Conservation (phyloP, 1,140 invertebrate species). For the Hesperophylax magnus region DNA sequence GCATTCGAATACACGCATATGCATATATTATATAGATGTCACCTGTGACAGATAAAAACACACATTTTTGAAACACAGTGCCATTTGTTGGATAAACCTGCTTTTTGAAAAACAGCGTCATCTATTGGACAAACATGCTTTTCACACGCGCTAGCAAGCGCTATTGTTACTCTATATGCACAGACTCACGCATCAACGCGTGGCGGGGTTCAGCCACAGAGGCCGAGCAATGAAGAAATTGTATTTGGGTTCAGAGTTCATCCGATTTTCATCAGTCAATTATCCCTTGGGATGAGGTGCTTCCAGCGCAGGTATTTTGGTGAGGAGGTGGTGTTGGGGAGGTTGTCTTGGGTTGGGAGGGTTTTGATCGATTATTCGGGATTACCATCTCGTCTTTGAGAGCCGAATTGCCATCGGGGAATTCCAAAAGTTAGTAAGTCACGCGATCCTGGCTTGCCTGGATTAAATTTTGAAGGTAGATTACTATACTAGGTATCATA, state of each 20-base stretch:
- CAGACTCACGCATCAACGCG: no score
- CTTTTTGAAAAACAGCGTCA: no score
- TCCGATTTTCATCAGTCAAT: constrained; percentile 9
- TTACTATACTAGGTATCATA: not conserved
- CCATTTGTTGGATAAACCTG: no score
- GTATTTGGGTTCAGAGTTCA: not conserved
- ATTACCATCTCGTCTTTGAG: constrained; percentile 17
- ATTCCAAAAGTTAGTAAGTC: not conserved
- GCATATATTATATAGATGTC: no score
- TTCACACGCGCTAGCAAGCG: no score
- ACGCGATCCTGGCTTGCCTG: not conserved
- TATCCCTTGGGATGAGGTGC: not conserved
- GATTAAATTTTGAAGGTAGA: not conserved
- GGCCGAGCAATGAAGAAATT: not conserved
- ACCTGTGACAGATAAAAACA: no score
- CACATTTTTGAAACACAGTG: no score
- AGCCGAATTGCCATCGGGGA: not conserved
- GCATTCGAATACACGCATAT: no score
- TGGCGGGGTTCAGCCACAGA: no score
- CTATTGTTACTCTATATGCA: no score
- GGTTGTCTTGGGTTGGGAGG: no score
- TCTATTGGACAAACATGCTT: no score
- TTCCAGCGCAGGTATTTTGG: not conserved
- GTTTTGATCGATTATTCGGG: not conserved
- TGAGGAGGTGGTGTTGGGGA: not conserved